Base-by-base conservation (phyloP, 2,113 vertebrate genomes). In the Mastomys coucha region DNA sequence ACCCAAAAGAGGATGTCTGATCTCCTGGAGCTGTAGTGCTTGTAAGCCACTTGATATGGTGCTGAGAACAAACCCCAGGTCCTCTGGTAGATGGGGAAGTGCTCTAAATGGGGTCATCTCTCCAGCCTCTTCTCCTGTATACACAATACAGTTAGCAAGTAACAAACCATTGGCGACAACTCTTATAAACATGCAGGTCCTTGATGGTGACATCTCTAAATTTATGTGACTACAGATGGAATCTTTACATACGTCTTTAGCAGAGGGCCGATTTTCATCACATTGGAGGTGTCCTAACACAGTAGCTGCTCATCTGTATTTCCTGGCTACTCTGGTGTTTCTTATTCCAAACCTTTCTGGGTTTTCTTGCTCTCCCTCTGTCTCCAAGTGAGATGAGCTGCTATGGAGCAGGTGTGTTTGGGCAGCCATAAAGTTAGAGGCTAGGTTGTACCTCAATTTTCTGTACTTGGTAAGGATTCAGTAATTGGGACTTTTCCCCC, bases 321-420 rank as follows among this genome's bases (percentile, higher is more conserved):
- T 77, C 16, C 56, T 75, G 20, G 1, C 31, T 86, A 9, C 77
- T 63, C 11, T 60, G 31, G 45, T 26, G 39, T n/a, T 94, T 39
- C 42, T 84, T 19, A 45, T 33, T 70, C 36, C 13, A 33, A 5
- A 53, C 56, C 33, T 67, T 24, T 56, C 22, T 53, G 24, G 36
- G 45, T 53, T 80, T 60, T 76, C 33, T 31, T 58, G 7, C 3
- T 39, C 26, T 75, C 5, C 36, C 67, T 72, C 20, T 45, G 5
- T 26, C 42, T 90, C 22, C 16, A 7, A 3, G 10, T 82, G 24
- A 67, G 53, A 88, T 42, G 26, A 78, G 49, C 20, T 5, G 1
- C 58, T 49, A 10, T 0, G 3, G 2, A 17, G 24, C 67, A 33
- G 7, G 49, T 19, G 1, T 65, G 14, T 45, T 45, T 49, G 24